phyloP scores from a whole-genome alignment of 2,797 vertebrate genomes.

The Labroides dimidiatus region DNA sequence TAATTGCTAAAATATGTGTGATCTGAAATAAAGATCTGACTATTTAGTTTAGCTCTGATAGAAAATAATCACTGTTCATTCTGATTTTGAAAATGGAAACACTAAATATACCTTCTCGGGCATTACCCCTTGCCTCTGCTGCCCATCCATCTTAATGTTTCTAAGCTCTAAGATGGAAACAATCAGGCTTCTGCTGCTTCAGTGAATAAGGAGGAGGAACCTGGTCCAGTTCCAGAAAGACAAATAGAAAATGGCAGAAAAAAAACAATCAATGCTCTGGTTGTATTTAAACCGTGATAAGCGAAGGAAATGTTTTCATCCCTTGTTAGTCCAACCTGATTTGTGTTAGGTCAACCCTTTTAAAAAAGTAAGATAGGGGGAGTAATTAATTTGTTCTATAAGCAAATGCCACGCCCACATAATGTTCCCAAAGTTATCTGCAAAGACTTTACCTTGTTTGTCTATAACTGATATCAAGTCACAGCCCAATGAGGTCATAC shows the following conservation, averaged over 20 bases:
- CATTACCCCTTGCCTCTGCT: background rate
- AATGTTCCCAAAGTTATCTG: constrained; percentile 39
- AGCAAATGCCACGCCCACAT: constrained; percentile 48
- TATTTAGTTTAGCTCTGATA: no score
- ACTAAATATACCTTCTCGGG: no score
- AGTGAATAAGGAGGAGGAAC: constrained; percentile 20
- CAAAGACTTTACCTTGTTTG: constrained; percentile 15
- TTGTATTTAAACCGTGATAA: background rate
- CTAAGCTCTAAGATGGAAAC: constrained; percentile 65
- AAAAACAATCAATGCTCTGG: background rate
- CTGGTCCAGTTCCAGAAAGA: constrained; percentile 35
- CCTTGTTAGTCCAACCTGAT: no score
- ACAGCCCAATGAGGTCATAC: constrained; percentile 14
- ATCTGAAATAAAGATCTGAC: no score
- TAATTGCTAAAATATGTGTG: no score
- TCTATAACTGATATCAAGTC: constrained; percentile 5
- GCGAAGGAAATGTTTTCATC: no score
- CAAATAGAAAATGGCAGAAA: constrained; percentile 1
- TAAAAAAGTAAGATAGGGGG: no score
- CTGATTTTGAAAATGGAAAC: no score
- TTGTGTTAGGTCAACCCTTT: no score
- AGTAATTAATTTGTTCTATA: no score
- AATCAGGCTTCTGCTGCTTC: constrained; percentile 60
- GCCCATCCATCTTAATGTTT: constrained; percentile 32
- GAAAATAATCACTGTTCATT: no score